Conservation (phyloP, 2,113 vertebrate genomes). For the Rhinogobius similis region DNA sequence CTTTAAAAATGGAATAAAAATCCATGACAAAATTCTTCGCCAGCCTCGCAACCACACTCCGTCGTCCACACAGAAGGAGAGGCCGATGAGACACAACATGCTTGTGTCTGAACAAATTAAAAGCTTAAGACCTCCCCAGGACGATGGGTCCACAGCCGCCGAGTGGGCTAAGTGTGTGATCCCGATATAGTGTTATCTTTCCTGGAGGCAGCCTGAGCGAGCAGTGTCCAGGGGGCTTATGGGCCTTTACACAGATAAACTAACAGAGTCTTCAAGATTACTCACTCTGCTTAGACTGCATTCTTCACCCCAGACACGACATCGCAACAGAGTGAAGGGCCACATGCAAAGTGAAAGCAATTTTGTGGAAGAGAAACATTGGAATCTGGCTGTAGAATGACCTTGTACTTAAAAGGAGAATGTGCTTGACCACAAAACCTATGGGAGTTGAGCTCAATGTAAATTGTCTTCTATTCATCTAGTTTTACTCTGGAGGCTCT, state of each 20-base stretch:
- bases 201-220: constrained; percentile 66
- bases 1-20: too few relatives aligned
- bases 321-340: constrained; percentile 61
- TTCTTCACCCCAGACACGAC: constrained; percentile 66
- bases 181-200: constrained; percentile 72
- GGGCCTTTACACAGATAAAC: constrained; percentile 48
- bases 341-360: constrained; percentile 48
- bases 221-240: constrained; percentile 66
- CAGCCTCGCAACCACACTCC: constrained; percentile 23
- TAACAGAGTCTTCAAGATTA: constrained; percentile 74
- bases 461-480: not conserved
- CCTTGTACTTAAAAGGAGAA: not conserved
- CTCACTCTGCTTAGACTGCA: constrained; percentile 66
- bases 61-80: constrained; percentile 88
- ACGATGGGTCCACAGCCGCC: constrained; percentile 49
- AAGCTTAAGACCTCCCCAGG: constrained; percentile 69
- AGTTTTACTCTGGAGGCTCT: not conserved
- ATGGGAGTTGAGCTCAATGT: not conserved
- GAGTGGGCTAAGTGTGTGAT: constrained; percentile 46
- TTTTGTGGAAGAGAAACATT: constrained; percentile 34
- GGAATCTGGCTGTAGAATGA: constrained; percentile 10
- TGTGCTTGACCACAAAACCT: not conserved
- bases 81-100: constrained; percentile 72
- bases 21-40: too few relatives aligned
- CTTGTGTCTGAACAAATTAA: constrained; percentile 78